Evolutionary conservation across 1,140 invertebrate species (phyloP), one percentile per base, ranked within the genome.

Genomic region (Psilanteris sp.): DNA sequence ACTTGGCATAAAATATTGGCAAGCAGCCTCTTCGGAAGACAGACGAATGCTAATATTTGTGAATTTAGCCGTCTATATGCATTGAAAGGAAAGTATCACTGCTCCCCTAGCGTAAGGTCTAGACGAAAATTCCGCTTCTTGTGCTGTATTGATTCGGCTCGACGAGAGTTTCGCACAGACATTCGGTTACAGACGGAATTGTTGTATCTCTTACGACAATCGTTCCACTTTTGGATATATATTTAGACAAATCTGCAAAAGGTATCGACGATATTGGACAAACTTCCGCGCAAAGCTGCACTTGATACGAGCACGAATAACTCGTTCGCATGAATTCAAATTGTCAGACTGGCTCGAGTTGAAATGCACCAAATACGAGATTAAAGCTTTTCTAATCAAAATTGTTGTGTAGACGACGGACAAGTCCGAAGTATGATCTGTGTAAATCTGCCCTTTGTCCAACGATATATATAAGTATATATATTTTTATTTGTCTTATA

Each of bases 71-170:
- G 50, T 50, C 70, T 50, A 54, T 62, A 73, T 57, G 50, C 59
- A 73, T 72, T 55, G 57, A 64, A 57, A 72, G 34, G 50, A 59
- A 59, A 57, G 52, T 52, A 59, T 59, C 52, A 27, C 34, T 27
- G 24, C 61, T 59, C 71, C 61, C 61, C 71, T 31, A 37, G 44
- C 44, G 41, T n/a, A 55, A 68, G 57, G 64, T 75, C 64, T 68
- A 75, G 62, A 75, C 72, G 72, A 68, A 75, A 75, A 75, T 75
- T 62, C 57, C 57, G 72, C 64, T 75, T 75, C 72, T 75, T 75
- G 72, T 50, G 26, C 64, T 32, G 72, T 75, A 75, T 75, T 75
- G 72, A 75, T 75, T 75, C 72, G 37, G 43, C 62, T 67, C 55
- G 64, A n/a, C n/a, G n/a, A n/a, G n/a, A 55, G 55, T 64, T 75